Percentiles rank a stretch among this genome's conserved stretches.
phyloP scores from a whole-genome alignment of 2,888 invertebrate genomes.

The Tetanocera ferruginea region DNA sequence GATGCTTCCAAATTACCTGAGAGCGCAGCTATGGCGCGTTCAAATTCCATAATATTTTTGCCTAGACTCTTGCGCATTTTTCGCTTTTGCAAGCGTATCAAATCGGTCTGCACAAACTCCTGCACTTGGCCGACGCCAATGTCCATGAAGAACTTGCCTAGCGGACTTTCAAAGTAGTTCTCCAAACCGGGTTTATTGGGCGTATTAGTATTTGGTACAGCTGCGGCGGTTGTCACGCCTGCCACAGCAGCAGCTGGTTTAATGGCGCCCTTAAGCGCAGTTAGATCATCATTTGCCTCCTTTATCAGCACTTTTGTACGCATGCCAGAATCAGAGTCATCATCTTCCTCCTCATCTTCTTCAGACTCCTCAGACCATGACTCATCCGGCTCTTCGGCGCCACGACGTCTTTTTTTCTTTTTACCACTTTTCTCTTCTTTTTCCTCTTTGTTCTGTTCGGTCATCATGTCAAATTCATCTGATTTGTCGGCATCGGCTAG shows the following conservation, averaged over 20 bases:
- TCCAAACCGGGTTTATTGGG: constrained; percentile 72
- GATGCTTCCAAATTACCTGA: constrained; percentile 88
- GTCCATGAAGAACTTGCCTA: constrained; percentile 92
- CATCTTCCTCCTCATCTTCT: constrained; percentile 70
- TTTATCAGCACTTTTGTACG: constrained; percentile 72
- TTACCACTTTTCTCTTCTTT: constrained; percentile 55
- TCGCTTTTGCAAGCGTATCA: constrained; percentile 87
- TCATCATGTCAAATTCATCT: constrained; percentile 71
- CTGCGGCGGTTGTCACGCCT: constrained; percentile 52
- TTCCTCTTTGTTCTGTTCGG: constrained; percentile 69
- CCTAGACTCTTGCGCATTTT: constrained; percentile 78
- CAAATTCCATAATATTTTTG: constrained; percentile 73
- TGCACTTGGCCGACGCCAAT: constrained; percentile 92
- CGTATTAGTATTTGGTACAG: constrained; percentile 52
- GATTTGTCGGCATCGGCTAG: constrained; percentile 74
- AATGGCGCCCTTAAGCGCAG: constrained; percentile 71
- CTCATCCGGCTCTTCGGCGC: constrained; percentile 72
- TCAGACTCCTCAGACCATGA: constrained; percentile 74
- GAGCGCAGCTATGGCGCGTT: constrained; percentile 84
- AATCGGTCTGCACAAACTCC: constrained; percentile 93
- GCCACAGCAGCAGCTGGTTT: constrained; percentile 67
- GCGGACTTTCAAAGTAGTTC: constrained; percentile 86
- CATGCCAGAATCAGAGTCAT: constrained; percentile 71
- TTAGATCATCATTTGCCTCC: constrained; percentile 72
- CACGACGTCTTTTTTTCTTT: constrained; percentile 66